Evolutionary conservation across 2,888 invertebrate species (phyloP).

Genomic region (Cloeon dipterum): DNA sequence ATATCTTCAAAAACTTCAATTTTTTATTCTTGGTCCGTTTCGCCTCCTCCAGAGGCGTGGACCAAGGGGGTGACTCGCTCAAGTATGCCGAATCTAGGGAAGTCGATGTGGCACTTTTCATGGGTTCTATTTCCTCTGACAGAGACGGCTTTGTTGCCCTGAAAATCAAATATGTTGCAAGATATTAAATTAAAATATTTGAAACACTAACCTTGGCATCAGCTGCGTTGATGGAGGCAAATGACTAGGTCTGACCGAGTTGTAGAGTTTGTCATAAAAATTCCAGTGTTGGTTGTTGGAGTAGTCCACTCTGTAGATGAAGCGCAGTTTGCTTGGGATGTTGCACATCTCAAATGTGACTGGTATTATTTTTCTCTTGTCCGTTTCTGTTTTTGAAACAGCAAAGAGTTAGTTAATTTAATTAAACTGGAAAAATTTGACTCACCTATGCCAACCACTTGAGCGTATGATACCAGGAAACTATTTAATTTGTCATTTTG

Average conservation of each 20-base stretch:
- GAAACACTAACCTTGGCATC: too few species aligned
- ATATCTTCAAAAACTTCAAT: too few species aligned
- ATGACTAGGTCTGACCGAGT: background rate
- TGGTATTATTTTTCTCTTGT: background rate
- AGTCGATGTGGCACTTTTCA: too few species aligned
- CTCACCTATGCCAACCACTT: conserved; percentile 56
- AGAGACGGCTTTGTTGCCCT: too few species aligned
- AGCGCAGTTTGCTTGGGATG: background rate
- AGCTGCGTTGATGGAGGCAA: background rate
- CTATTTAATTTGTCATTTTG: conserved; percentile 46
- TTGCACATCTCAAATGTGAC: background rate
- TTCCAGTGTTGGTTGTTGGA: background rate
- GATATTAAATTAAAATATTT: too few species aligned
- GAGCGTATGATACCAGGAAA: conserved; percentile 59
- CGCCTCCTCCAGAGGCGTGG: too few species aligned
- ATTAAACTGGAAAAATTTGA: conserved; percentile 4
- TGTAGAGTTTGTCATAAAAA: background rate
- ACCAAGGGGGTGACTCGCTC: too few species aligned
- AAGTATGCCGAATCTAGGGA: too few species aligned
- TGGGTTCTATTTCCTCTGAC: too few species aligned
- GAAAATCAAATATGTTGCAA: too few species aligned
- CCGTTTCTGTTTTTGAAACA: background rate
- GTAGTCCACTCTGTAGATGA: background rate
- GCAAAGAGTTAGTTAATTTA: background rate
- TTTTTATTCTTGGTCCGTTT: too few species aligned